A percentile compares a stretch with the other conserved stretches of the same genome.
These are phyloP conservation scores for Hydrotaea diabolus DNA, from an alignment of 2,888 invertebrate species.

Conservation along the genomic window DNA sequence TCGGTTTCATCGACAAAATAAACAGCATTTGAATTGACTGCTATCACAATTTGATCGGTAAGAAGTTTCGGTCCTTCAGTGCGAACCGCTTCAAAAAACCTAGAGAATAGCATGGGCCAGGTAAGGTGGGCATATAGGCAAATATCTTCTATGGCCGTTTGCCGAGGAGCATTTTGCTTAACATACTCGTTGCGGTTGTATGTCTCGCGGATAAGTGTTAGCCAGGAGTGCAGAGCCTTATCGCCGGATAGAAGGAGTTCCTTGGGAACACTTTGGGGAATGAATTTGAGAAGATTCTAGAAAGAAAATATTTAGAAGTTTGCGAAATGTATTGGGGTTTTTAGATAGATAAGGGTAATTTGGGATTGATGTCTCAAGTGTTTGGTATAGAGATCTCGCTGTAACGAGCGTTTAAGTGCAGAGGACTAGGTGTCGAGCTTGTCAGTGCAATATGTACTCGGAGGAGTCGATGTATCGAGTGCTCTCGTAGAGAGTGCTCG, in stretches of 20 bases:
- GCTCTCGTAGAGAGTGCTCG: too few relatives aligned
- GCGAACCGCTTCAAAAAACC: conserved; percentile 95
- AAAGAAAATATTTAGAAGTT: background rate
- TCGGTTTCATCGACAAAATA: conserved; percentile 96
- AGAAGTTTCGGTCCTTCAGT: conserved; percentile 86
- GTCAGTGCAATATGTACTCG: too few relatives aligned
- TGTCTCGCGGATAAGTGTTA: conserved; percentile 86
- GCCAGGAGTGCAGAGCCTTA: conserved; percentile 86
- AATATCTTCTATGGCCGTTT: conserved; percentile 92
- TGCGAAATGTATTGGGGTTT: too few relatives aligned
- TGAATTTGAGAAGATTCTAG: conserved; percentile 72
- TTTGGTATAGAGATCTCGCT: too few relatives aligned
- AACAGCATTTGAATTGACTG: conserved; percentile 96
- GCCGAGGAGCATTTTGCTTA: conserved; percentile 84
- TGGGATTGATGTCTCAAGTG: too few relatives aligned
- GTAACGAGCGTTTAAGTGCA: too few relatives aligned
- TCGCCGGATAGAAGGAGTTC: conserved; percentile 82
- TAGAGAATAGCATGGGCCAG: conserved; percentile 96
- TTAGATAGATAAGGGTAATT: too few relatives aligned
- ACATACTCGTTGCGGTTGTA: conserved; percentile 88
- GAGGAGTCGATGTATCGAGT: too few relatives aligned
- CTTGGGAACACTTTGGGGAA: conserved; percentile 75
- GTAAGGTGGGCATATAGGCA: conserved; percentile 94
- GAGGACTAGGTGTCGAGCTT: too few relatives aligned
- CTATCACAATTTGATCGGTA: conserved; percentile 91